Conservation (phyloP, 2,113 vertebrate species). For the Bambusicola thoracicus region DNA sequence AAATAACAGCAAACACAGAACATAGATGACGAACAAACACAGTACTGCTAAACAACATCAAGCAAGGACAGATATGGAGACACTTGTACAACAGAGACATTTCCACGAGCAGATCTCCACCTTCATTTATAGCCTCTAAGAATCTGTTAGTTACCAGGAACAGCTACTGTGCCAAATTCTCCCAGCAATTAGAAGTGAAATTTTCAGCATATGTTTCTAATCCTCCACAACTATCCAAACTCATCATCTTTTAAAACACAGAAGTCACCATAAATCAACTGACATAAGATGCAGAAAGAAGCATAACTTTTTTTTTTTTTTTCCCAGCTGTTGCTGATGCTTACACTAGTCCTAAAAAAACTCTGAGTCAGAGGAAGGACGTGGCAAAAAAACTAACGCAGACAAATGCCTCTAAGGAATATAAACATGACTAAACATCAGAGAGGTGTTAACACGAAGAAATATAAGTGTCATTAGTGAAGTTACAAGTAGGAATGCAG, state of each 20-base stretch:
- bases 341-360: neutral
- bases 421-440: slow-evolving; percentile 32
- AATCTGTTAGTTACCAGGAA: neutral
- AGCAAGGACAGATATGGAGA: neutral
- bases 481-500: slow-evolving; percentile 36
- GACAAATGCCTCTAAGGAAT: neutral
- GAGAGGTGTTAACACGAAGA: slow-evolving; percentile 28
- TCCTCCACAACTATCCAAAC: neutral
- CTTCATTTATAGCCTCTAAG: neutral
- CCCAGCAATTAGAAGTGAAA: neutral
- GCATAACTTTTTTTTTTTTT: neutral
- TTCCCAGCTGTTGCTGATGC: neutral
- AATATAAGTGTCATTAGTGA: slow-evolving; percentile 21
- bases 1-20: slow-evolving; percentile 60
- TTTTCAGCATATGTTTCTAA: neutral
- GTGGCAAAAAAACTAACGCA: neutral
- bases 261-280: neutral
- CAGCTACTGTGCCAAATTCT: neutral
- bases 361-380: neutral
- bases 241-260: neutral
- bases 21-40: slow-evolving; percentile 54
- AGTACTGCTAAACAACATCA: slow-evolving; percentile 5
- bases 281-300: neutral
- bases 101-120: neutral
- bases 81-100: neutral